A percentile compares a stretch with the other conserved stretches of the same genome.
Evolutionary conservation across 2,797 vertebrate species (phyloP).

Genomic region (Sparidentex hasta): DNA sequence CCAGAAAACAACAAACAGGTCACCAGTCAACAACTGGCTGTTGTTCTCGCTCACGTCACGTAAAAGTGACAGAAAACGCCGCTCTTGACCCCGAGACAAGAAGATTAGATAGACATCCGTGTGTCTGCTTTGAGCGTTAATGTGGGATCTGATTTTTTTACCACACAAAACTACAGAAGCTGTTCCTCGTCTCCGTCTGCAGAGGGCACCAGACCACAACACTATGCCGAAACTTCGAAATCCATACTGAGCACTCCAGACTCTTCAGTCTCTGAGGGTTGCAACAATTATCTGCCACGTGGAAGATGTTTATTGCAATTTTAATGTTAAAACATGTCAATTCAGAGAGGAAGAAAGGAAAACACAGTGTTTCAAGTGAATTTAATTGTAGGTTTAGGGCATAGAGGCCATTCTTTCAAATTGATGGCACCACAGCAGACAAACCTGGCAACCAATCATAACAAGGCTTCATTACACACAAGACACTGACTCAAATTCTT

Average conservation of each 20-base stretch:
- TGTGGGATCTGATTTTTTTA: not conserved
- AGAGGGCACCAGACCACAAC: conserved; percentile 71
- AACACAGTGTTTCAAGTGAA: not conserved
- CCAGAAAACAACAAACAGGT: conserved; percentile 25
- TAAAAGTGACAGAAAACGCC: not conserved
- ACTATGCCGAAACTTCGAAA: not conserved
- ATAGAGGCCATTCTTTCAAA: not conserved
- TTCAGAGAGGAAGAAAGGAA: not conserved
- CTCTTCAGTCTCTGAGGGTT: not conserved
- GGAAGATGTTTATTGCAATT: not conserved
- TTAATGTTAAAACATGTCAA: not conserved
- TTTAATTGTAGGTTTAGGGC: not conserved
- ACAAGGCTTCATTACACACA: not conserved
- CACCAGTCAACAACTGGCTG: conserved; percentile 11
- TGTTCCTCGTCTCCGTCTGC: conserved; percentile 47
- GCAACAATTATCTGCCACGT: not conserved
- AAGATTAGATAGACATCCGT: not conserved
- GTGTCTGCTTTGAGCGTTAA: not conserved
- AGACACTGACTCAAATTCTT: conserved; percentile 15
- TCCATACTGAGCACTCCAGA: not conserved
- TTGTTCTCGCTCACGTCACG: conserved; percentile 24
- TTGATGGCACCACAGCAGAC: not conserved
- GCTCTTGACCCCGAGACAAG: not conserved
- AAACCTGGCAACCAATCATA: not conserved
- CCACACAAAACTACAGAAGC: not conserved